Conservation (phyloP, 2,797 vertebrate species). For the Sebastes glaucus region DNA sequence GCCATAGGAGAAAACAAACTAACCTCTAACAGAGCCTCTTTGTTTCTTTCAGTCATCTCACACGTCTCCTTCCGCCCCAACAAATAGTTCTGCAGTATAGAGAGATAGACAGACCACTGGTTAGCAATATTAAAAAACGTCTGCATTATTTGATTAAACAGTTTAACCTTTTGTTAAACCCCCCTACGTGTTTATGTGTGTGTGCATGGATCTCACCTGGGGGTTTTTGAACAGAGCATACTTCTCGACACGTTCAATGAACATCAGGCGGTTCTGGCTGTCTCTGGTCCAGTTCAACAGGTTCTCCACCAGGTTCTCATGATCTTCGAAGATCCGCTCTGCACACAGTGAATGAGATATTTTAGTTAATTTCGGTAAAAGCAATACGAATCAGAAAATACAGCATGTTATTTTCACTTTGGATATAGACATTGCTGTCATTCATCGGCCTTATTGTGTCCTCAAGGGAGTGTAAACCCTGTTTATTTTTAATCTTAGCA, state of each 20-base stretch:
- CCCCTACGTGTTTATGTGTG: background rate
- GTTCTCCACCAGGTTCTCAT: slow-evolving; percentile 98
- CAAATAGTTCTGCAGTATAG: slow-evolving; percentile 91
- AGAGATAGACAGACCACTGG: background rate
- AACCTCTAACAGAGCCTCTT: slow-evolving; percentile 97
- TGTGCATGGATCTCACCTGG: slow-evolving; percentile 82
- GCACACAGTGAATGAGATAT: background rate
- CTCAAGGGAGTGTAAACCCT: rapidly evolving
- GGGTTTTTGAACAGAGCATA: slow-evolving; percentile 98
- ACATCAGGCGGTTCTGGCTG: slow-evolving; percentile 97
- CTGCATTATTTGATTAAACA: background rate
- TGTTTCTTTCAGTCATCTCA: slow-evolving; percentile 98
- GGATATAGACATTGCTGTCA: background rate
- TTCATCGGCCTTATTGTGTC: background rate
- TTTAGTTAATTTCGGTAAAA: background rate
- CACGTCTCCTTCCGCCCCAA: slow-evolving; percentile 95
- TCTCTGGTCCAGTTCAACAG: slow-evolving; percentile 98
- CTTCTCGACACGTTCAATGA: slow-evolving; percentile 96
- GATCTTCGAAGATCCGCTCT: slow-evolving; percentile 98
- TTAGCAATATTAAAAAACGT: background rate
- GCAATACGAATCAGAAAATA: background rate
- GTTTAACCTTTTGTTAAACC: background rate
- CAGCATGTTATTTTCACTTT: background rate
- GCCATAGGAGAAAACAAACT: background rate
- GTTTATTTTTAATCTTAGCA: background rate